A percentile compares a stretch with the other conserved stretches of the same genome.
phyloP scores from a whole-genome alignment of 2,797 vertebrate species.

The Ispidina lecontei region DNA sequence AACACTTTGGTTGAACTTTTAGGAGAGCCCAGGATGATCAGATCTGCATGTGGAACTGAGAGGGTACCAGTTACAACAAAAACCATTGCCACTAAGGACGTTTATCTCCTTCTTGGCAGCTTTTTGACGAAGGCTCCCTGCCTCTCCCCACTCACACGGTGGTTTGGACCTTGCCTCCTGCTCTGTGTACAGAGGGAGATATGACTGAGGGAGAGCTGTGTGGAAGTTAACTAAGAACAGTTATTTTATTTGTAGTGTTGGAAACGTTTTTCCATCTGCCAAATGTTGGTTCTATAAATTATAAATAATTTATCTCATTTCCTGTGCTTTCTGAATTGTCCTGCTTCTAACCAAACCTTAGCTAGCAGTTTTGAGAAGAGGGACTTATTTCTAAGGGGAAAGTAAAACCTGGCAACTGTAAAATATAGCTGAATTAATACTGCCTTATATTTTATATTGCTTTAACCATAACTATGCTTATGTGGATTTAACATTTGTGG shows the following conservation, averaged over 20 bases:
- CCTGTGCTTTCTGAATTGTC: neutral
- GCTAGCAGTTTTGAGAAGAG: neutral
- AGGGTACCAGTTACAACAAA: neutral
- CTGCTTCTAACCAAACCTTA: neutral
- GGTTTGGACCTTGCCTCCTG: neutral
- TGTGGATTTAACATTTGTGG: neutral
- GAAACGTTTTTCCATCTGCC: constrained; percentile 1
- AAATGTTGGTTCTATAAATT: neutral
- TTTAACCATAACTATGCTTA: neutral
- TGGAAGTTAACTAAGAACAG: neutral
- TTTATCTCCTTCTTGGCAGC: neutral
- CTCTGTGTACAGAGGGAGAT: neutral
- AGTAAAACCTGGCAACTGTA: neutral
- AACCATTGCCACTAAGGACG: neutral
- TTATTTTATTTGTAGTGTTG: neutral
- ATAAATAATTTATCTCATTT: neutral
- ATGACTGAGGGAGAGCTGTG: neutral
- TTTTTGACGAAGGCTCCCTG: neutral
- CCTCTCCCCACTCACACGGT: rapidly evolving
- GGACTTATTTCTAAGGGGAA: neutral
- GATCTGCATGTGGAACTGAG: neutral
- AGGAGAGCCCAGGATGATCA: neutral
- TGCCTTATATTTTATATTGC: neutral
- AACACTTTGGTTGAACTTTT: neutral
- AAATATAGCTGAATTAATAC: neutral